Base-by-base conservation (phyloP, 1,140 invertebrate genomes). In the Drosophila navojoa region DNA sequence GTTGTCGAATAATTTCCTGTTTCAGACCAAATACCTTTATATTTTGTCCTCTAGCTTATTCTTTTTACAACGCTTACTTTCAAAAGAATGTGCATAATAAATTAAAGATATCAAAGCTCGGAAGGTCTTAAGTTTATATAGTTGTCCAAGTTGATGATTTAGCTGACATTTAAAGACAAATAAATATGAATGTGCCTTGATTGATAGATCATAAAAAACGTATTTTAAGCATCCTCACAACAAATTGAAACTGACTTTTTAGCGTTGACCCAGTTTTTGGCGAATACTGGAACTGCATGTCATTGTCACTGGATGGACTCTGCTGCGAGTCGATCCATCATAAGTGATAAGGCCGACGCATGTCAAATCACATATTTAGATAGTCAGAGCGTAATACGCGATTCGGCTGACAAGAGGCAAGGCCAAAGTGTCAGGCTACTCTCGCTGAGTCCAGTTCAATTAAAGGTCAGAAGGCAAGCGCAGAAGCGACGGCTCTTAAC, bases 391-490 rank as follows among this genome's bases (percentile, higher is more conserved):
- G n/a, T 38, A 67, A 68, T 68, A 2, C 35, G 47, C 55, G 42
- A 53, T 68, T 32, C 55, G 47, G 29, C 54, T 68, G 70, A 72
- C 70, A 73, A 50, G 44, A 69, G 66, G 13, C 64, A 69, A 52
- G 50, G 53, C 38, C 50, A 52, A 25, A 40, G 32, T 49, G 69
- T 50, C 50, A n/a, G 42, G 19, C 32, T 40, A 7, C 35, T 10
- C 11, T 4, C 35, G 35, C 35, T 13, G 11, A 4, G 57, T 32
- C 47, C 47, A 29, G 54, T 66, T 73, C 50, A 61, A 32, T 16
- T 25, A 73, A 73, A 73, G 64, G 71, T 73, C 71, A 73, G 3
- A 16, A 45, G 42, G 49, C 25, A 25, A 49, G 13, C 25, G 13
- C 54, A 72, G 49, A 60, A 45, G 49, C 38, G 47, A 60, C 47